Evolutionary conservation across 2,113 vertebrate genomes (phyloP).

Genomic region (Grantiella picta): DNA sequence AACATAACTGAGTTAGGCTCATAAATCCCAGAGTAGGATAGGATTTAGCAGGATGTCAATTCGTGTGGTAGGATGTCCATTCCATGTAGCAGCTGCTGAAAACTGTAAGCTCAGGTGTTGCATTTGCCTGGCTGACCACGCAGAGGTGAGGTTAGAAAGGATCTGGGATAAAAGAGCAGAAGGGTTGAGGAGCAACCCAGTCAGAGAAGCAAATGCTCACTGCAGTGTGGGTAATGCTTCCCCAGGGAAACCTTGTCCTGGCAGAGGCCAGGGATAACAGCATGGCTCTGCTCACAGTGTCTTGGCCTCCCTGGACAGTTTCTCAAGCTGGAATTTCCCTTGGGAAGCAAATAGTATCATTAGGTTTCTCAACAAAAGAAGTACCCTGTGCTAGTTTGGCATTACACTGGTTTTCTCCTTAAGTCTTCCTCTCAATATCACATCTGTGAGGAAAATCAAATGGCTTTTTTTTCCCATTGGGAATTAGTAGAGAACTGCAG

Average conservation of each 20-base stretch:
- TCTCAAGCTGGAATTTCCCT: background rate
- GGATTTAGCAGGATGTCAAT: background rate
- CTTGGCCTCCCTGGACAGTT: background rate
- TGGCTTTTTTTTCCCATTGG: background rate
- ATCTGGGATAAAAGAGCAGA: background rate
- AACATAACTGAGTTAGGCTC: background rate
- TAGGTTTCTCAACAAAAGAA: background rate
- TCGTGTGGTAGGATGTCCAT: background rate
- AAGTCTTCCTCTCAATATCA: background rate
- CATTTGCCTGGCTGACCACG: background rate
- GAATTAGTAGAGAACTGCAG: background rate
- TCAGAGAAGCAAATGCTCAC: background rate
- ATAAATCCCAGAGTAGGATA: background rate
- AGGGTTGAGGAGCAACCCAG: accelerated
- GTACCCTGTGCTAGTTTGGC: background rate
- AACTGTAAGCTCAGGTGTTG: background rate
- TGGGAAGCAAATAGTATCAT: background rate
- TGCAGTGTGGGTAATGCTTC: background rate
- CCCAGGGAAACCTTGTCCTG: background rate
- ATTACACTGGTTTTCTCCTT: background rate
- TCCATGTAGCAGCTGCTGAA: background rate
- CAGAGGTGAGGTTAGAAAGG: background rate
- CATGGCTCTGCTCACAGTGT: background rate
- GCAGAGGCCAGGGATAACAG: background rate
- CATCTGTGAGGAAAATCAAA: background rate